A percentile compares a stretch with the other conserved stretches of the same genome.
Conservation (phyloP, 1,140 invertebrate species). For the Diuraphis noxia region DNA sequence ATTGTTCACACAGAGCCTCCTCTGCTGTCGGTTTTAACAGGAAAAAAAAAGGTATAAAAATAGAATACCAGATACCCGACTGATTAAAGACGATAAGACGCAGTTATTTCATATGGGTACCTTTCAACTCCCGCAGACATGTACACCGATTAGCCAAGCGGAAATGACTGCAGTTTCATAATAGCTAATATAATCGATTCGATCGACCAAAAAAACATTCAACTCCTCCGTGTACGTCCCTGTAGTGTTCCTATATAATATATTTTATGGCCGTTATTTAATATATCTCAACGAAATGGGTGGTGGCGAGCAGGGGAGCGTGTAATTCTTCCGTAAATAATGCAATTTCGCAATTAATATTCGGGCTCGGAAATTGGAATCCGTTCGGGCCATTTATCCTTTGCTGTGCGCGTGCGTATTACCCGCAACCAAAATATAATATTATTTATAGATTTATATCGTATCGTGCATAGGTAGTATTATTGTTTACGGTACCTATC, state of each 20-base stretch:
- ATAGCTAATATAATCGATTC: neutral
- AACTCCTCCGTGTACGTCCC: neutral
- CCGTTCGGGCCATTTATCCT: conserved; percentile 2
- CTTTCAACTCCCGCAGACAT: no score
- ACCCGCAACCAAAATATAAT: neutral
- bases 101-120: no score
- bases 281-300: neutral
- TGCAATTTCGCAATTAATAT: neutral
- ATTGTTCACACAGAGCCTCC: no score
- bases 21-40: no score
- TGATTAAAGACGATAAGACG: no score
- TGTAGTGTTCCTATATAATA: no score
- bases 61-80: no score
- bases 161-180: no score
- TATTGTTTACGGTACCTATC: neutral
- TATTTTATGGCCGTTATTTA: neutral
- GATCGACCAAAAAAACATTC: neutral
- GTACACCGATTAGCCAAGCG: no score
- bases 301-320: no score
- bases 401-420: neutral
- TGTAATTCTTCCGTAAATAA: conserved; percentile 9
- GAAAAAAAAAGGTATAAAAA: no score
- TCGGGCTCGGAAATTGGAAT: neutral
- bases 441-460: neutral
- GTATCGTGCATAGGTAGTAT: neutral